Evolutionary conservation across 2,888 invertebrate genomes (phyloP), one percentile per base, ranked within the genome.

Genomic region (Microplitis manilae): DNA sequence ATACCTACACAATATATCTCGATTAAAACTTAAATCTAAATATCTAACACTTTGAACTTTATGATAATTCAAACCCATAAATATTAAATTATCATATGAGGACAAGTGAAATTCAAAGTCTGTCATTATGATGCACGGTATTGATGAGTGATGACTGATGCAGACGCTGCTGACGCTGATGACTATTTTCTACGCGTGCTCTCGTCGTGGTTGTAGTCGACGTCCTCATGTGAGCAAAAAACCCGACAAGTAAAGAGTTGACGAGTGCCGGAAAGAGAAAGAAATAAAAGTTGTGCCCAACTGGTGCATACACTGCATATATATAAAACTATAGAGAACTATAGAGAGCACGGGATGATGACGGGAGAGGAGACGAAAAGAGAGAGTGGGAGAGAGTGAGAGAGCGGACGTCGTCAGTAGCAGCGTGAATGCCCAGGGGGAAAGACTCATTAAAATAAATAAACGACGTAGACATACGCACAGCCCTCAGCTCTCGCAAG

Each of bases 391-490:
- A 73, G 59, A 15, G 17, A 68, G 59, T 64, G 59, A 70, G 68
- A 61, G 60, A 69, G 67, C 73, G 64, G 69, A 65, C 64, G 73
- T 73, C 73, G 73, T 77, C 73, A 69, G 50, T 50, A 50, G 50
- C 4, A 50, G 68, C 69, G 69, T 68, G 59, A 73, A 73, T 77
- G 65, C 69, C 73, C 39, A 41, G 69, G 68, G 73, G 83, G 82
- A 84, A 82, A 82, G 84, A 84, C 85, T 87, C 86, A 86, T 87
- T 87, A 87, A 86, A 86, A 87, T 87, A 85, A 87, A 87, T 86
- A 87, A 83, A 84, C 83, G 79, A 77, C 77, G 77, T 77, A 83
- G 79, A 68, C 70, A 67, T 76, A 77, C 68, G 65, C 50, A 38
- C 61, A 64, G 17, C 5, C 38, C 13, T 73, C 30, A 73, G 64